phyloP scores from a whole-genome alignment of 2,888 invertebrate species.

The Athalia circularis region DNA sequence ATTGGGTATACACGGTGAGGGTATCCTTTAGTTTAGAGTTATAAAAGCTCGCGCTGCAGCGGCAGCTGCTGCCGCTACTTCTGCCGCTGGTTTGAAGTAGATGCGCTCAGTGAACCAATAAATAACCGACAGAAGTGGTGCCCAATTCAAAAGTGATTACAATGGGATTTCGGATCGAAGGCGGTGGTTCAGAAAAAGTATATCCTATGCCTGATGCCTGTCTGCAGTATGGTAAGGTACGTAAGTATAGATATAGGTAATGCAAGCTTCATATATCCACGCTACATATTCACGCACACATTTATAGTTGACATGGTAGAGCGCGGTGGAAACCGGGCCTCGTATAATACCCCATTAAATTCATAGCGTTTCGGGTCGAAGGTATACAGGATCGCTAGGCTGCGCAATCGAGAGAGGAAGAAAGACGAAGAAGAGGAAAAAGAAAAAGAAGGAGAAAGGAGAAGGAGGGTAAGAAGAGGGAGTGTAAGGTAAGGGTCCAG shows the following conservation, averaged over 20 bases:
- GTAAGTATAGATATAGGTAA: not conserved
- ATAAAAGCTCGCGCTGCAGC: not conserved
- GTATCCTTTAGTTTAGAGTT: conserved; percentile 20
- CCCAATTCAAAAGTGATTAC: conserved; percentile 44
- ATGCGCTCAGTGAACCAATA: conserved; percentile 39
- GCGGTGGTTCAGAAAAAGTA: conserved; percentile 36
- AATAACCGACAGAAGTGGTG: conserved; percentile 40
- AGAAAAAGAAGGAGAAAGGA: not conserved
- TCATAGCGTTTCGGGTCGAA: conserved; percentile 42
- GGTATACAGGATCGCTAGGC: conserved; percentile 35
- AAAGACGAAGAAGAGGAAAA: not conserved
- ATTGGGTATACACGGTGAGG: not conserved
- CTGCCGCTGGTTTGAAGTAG: conserved; percentile 27
- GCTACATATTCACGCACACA: not conserved
- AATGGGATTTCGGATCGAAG: conserved; percentile 43
- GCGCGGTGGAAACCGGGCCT: conserved; percentile 24
- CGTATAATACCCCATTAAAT: conserved; percentile 44
- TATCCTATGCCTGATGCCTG: not conserved
- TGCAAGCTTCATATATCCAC: too few species aligned
- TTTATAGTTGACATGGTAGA: not conserved
- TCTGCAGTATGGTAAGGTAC: not conserved
- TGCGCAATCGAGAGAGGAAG: conserved; percentile 1
- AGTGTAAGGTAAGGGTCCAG: conserved; percentile 3
- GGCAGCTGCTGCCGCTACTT: not conserved
- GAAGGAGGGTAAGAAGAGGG: not conserved